Percentiles rank a stretch among this genome's conserved stretches.
Conservation (phyloP, 2,888 invertebrate genomes). For the Macrosiphum euphorbiae region DNA sequence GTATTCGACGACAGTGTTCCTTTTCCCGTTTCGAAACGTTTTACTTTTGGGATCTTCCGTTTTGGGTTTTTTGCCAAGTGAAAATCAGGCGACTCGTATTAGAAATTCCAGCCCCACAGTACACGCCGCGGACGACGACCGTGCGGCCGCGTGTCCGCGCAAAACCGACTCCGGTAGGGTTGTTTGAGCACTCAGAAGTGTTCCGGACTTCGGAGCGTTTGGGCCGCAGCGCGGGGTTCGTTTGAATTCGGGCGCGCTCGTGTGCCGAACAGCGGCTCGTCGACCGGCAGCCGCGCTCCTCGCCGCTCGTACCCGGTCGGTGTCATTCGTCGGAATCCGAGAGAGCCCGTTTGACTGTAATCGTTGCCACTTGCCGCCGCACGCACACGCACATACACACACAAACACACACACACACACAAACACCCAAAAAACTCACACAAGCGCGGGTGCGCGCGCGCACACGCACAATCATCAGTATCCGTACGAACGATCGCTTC, state of each 20-base stretch:
- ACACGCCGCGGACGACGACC: too few relatives aligned
- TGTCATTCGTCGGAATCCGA: slow-evolving; percentile 48
- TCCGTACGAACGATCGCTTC: slow-evolving; percentile 57
- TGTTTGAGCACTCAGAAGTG: neutral
- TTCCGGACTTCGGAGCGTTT: neutral
- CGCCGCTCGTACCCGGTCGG: slow-evolving; percentile 50
- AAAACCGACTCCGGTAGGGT: neutral
- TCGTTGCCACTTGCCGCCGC: slow-evolving; percentile 37
- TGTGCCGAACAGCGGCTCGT: slow-evolving; percentile 55
- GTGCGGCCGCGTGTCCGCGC: neutral
- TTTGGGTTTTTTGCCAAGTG: neutral
- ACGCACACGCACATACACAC: neutral
- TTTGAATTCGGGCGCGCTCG: slow-evolving; percentile 60
- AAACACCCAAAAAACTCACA: neutral
- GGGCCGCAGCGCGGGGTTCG: neutral
- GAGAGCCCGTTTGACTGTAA: slow-evolving; percentile 40
- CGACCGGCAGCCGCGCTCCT: slow-evolving; percentile 40
- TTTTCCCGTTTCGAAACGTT: neutral
- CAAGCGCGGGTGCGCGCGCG: slow-evolving; percentile 3
- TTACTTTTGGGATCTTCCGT: neutral
- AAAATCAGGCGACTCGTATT: neutral
- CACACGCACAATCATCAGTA: slow-evolving; percentile 43
- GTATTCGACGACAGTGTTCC: neutral
- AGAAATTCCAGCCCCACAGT: too few relatives aligned
- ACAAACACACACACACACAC: neutral